Evolutionary conservation across 2,113 vertebrate species (phyloP).

Genomic region (Eurypyga helias): DNA sequence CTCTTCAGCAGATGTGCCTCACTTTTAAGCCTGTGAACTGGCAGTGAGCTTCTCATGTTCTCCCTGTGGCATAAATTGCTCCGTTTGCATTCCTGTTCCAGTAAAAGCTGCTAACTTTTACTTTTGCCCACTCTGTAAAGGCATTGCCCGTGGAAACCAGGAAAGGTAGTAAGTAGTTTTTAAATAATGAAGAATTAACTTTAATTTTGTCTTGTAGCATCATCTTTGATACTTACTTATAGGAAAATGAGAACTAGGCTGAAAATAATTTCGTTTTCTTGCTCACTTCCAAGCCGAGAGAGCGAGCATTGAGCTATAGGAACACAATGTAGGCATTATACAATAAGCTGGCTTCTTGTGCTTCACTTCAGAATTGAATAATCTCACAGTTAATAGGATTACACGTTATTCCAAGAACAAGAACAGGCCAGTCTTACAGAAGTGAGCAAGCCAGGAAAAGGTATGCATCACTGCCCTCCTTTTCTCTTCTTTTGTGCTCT

Average conservation of each 20-base stretch:
- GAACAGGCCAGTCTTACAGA: conserved; percentile 3
- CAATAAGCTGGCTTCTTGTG: conserved; percentile 1
- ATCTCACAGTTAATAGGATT: conserved; percentile 54
- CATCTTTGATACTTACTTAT: background rate
- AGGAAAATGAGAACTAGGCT: background rate
- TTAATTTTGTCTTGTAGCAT: background rate
- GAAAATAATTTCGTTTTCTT: background rate
- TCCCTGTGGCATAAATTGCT: background rate
- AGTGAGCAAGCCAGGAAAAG: background rate
- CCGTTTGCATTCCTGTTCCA: background rate
- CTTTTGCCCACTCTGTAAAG: background rate
- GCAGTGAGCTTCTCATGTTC: background rate
- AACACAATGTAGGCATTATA: background rate
- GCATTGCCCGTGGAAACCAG: background rate
- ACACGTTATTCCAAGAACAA: conserved; percentile 30
- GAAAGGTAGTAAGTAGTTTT: background rate
- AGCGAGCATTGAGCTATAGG: background rate
- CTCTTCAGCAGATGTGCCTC: background rate
- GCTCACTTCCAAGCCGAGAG: background rate
- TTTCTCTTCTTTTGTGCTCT: conserved; percentile 12
- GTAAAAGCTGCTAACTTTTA: background rate
- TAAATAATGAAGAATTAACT: background rate
- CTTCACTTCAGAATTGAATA: conserved; percentile 30
- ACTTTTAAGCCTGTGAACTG: background rate
- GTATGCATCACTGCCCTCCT: background rate